Evolutionary conservation across 2,113 vertebrate species (phyloP).

Genomic region (Neotragus pygmaeus): DNA sequence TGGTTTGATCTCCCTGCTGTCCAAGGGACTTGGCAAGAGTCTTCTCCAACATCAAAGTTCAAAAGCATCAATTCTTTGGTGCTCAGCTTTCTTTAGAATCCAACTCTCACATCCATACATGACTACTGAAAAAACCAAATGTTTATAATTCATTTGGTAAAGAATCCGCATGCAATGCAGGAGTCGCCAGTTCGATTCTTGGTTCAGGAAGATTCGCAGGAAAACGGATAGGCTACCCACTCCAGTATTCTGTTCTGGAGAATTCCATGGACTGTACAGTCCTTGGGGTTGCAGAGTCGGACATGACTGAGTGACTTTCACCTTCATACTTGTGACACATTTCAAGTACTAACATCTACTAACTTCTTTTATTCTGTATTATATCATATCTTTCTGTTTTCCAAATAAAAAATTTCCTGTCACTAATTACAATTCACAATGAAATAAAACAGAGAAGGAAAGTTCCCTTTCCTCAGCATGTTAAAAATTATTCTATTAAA

Average conservation of each 20-base stretch:
- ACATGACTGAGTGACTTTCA: background rate
- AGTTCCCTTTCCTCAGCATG: background rate
- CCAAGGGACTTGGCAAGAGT: background rate
- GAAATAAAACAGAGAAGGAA: background rate
- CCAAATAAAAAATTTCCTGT: background rate
- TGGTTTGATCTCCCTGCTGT: background rate
- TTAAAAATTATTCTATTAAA: background rate
- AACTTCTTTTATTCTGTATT: background rate
- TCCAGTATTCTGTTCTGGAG: background rate
- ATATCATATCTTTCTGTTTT: background rate
- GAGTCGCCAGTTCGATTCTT: rapidly evolving
- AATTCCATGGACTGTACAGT: background rate
- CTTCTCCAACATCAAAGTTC: background rate
- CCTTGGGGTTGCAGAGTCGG: background rate
- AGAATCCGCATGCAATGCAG: background rate
- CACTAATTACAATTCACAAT: background rate
- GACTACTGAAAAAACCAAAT: background rate
- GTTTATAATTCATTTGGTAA: background rate
- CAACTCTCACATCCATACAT: background rate
- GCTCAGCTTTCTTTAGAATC: background rate
- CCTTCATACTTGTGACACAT: background rate
- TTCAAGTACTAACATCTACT: background rate
- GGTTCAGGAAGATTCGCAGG: background rate
- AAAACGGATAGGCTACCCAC: background rate
- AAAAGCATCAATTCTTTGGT: background rate